Evolutionary conservation across 2,113 vertebrate species (phyloP), one percentile per base, ranked within the genome.

Genomic region (Callocephalon fimbriatum): DNA sequence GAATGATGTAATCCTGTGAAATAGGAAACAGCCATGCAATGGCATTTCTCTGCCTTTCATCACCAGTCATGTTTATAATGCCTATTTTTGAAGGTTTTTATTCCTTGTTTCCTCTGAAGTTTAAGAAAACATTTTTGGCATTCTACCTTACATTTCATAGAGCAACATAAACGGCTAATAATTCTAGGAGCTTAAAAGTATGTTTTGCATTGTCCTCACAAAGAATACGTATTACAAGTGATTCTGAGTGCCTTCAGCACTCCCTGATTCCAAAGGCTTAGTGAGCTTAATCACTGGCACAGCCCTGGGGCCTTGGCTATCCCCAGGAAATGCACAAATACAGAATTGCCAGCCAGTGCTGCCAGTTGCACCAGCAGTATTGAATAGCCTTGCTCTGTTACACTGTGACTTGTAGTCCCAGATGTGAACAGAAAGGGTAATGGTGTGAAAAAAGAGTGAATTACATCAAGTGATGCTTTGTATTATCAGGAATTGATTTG

Each of bases 1-100:
- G 87, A 82, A 65, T 90, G 81, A 93, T 88, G 78, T 63, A 93
- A 94, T 83, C 50, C 48, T 62, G 78, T 93, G 96, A 90, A 95
- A 95, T 2, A 56, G 68, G 29, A 68, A 29, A 27, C 51, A 91
- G 18, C 8, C 40, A 3, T 63, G 66, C 45, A 38, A 1, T 80
- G 75, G 7, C 76, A 83, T 88, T 79, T 82, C 77, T 88, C 63
- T 94, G 78, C 71, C 93, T 91, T 90, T 70, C 67, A 50, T 93
- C 92, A 92, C 50, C 50, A 66, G 50, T 68, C 45, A 10, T 67
- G n/a, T 76, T 93, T 83, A 11, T 59, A 61, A 63, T 50, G 47
- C 3, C 22, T 73, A 3, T 35, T 88, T 90, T 79, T 90, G n/a
- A 75, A 50, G 2, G 20, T 1, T 25, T 32, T 84, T 56, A n/a